A percentile compares a stretch with the other conserved stretches of the same genome.
phyloP scores from a whole-genome alignment of 2,888 invertebrate species.

The Aelia acuminata region DNA sequence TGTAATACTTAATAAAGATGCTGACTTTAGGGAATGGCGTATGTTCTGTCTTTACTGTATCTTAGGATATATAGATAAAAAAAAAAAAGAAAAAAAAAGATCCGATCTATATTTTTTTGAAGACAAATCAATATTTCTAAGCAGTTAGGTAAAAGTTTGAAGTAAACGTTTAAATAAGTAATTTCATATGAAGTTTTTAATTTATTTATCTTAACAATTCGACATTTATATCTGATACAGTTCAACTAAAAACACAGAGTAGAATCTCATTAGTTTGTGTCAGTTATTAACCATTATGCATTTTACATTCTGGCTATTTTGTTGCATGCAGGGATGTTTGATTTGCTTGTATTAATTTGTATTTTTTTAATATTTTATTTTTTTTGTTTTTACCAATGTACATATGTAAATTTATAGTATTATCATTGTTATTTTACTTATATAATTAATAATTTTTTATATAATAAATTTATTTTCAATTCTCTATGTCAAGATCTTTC shows the following conservation, averaged over 20 bases:
- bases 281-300: constrained; percentile 18
- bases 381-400: constrained; percentile 43
- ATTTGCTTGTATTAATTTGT: constrained; percentile 24
- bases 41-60: too few species aligned
- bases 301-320: constrained; percentile 12
- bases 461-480: neutral
- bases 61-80: too few species aligned
- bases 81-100: neutral
- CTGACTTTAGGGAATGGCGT: too few species aligned
- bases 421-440: neutral
- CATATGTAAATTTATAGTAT: constrained; percentile 34
- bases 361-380: neutral
- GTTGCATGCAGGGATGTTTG: constrained; percentile 26
- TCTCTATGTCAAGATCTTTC: neutral
- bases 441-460: neutral
- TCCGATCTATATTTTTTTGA: neutral
- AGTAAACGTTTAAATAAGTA: neutral
- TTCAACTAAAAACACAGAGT: neutral
- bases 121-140: neutral
- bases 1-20: neutral
- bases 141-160: neutral
- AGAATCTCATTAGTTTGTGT: constrained; percentile 32
- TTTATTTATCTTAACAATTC: neutral
- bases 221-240: neutral
- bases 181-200: neutral